Evolutionary conservation across 2,888 invertebrate species (phyloP).

Genomic region (Nomada ruficornis): DNA sequence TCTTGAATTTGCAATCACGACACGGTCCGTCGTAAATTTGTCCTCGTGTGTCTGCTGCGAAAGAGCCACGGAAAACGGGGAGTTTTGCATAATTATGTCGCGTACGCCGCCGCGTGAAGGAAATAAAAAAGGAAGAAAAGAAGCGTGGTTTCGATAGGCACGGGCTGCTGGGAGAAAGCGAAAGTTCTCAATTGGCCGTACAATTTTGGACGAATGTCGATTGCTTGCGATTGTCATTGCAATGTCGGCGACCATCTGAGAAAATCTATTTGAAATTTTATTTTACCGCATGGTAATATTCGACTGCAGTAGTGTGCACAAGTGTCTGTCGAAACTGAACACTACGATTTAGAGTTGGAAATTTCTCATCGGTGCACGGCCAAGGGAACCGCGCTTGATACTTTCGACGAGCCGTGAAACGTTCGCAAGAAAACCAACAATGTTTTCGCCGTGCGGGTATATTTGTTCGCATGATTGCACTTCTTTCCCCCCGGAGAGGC

Average conservation of each 20-base stretch:
- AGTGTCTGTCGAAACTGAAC: too few relatives aligned
- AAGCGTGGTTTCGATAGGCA: not conserved
- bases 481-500: not conserved
- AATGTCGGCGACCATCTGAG: too few relatives aligned
- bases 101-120: not conserved
- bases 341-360: too few relatives aligned
- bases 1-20: slow-evolving; percentile 33
- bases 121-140: not conserved
- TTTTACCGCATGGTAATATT: too few relatives aligned
- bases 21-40: slow-evolving; percentile 30
- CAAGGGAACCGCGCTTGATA: not conserved
- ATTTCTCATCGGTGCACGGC: not conserved
- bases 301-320: too few relatives aligned
- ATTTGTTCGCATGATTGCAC: slow-evolving; percentile 6
- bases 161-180: not conserved
- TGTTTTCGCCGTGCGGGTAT: slow-evolving; percentile 1
- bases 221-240: not conserved
- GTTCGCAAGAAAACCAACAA: not conserved
- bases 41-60: slow-evolving; percentile 1
- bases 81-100: slow-evolving; percentile 21
- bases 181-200: not conserved
- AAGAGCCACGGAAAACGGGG: slow-evolving; percentile 13
- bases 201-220: not conserved
- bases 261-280: too few relatives aligned
- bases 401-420: not conserved